These are phyloP conservation scores for Episyrphus balteatus DNA, from an alignment of 1,140 invertebrate genomes.

Conservation along the genomic window DNA sequence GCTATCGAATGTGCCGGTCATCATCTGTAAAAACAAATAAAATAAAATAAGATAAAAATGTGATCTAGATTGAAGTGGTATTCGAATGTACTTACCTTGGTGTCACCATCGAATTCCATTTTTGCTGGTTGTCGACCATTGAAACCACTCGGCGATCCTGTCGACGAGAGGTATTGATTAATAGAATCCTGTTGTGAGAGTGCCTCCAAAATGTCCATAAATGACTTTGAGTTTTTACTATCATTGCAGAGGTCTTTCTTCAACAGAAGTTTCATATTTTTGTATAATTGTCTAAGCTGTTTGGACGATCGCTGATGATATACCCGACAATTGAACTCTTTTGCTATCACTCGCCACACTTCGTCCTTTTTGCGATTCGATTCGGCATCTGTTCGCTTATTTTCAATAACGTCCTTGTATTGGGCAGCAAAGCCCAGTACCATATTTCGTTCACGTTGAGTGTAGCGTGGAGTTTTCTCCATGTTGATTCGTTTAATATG, in stretches of 20 bases:
- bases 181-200: slow-evolving; percentile 28
- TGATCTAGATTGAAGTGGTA: background rate
- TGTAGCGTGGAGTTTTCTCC: slow-evolving; percentile 37
- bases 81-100: slow-evolving; percentile 24
- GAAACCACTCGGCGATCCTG: slow-evolving; percentile 23
- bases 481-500: slow-evolving; percentile 31
- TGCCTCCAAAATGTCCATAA: slow-evolving; percentile 32
- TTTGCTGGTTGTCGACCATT: background rate
- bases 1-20: slow-evolving; percentile 18
- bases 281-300: slow-evolving; percentile 31
- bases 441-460: slow-evolving; percentile 37
- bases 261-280: slow-evolving; percentile 33
- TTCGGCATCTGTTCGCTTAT: slow-evolving; percentile 35
- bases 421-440: slow-evolving; percentile 32
- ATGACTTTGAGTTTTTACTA: slow-evolving; percentile 25
- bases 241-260: slow-evolving; percentile 34
- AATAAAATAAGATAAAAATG: too few relatives aligned
- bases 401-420: slow-evolving; percentile 34
- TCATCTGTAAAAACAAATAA: slow-evolving; percentile 7
- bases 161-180: slow-evolving; percentile 27
- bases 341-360: slow-evolving; percentile 33
- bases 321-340: slow-evolving; percentile 31
- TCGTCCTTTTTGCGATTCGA: slow-evolving; percentile 36
- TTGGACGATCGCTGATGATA: slow-evolving; percentile 34
- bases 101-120: slow-evolving; percentile 21